Conservation (phyloP, 2,113 vertebrate species). For the Macquaria ambigua region DNA sequence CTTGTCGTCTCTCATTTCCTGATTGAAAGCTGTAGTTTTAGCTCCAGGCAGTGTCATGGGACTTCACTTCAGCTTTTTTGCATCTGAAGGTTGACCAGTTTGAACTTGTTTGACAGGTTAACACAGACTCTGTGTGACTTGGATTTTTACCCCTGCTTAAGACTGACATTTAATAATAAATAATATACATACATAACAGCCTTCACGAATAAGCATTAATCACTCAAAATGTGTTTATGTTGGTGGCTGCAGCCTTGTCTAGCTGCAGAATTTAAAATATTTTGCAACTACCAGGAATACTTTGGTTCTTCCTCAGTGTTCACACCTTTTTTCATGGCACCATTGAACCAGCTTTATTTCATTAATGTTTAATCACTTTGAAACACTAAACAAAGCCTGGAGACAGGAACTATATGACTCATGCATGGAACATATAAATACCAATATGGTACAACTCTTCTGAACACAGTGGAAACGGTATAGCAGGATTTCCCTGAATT, state of each 20-base stretch:
- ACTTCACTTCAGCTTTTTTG: background rate
- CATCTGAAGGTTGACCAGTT: background rate
- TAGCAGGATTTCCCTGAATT: no score
- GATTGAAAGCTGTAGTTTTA: background rate
- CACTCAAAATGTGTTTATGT: background rate
- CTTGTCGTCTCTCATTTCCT: conserved; percentile 26
- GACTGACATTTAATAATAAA: background rate
- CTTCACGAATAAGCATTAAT: background rate
- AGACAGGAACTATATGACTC: background rate
- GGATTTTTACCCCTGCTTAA: background rate
- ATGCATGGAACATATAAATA: background rate
- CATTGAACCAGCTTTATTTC: background rate
- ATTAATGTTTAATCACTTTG: background rate
- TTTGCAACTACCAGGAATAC: background rate
- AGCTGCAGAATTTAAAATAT: background rate
- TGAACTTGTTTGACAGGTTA: background rate
- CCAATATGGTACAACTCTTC: background rate
- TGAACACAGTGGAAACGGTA: background rate
- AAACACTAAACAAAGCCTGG: background rate
- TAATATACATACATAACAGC: background rate
- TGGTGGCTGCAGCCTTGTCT: background rate
- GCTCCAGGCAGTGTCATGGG: background rate
- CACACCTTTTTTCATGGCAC: background rate
- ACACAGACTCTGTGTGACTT: no score
- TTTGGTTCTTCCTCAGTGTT: background rate